Evolutionary conservation across 2,888 invertebrate genomes (phyloP).

Genomic region (Acutogordius australiensis): DNA sequence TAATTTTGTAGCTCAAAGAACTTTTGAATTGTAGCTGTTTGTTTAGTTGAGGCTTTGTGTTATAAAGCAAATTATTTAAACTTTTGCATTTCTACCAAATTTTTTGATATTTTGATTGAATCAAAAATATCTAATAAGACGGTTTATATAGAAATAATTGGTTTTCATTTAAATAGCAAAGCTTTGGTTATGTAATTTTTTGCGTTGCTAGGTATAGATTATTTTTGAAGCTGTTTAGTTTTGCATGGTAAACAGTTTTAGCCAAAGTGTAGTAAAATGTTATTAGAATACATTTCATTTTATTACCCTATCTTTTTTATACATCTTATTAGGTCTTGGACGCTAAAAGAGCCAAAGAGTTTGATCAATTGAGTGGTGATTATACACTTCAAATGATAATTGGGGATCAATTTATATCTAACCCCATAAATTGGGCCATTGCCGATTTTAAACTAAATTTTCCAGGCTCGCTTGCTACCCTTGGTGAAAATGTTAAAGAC

Average conservation of each 20-base stretch:
- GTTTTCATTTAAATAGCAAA: no score
- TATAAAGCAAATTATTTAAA: no score
- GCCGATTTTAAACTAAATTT: conserved; percentile 41
- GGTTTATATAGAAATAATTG: no score
- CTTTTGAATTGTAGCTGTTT: no score
- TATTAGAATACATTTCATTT: background rate
- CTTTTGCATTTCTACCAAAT: no score
- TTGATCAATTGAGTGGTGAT: conserved; percentile 41
- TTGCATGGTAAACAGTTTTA: no score
- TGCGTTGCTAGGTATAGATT: background rate
- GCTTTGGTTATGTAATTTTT: no score
- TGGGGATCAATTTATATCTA: conserved; percentile 62
- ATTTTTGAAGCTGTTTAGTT: background rate
- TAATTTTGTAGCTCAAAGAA: no score
- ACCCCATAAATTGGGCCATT: conserved; percentile 57
- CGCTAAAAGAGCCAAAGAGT: conserved; percentile 39
- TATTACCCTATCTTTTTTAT: background rate
- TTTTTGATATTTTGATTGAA: no score
- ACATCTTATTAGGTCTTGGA: background rate
- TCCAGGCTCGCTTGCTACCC: conserved; percentile 33
- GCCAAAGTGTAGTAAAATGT: background rate
- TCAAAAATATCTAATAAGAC: no score
- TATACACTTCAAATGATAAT: conserved; percentile 54
- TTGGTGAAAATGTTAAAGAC: conserved; percentile 24
- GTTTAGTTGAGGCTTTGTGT: no score